phyloP scores from a whole-genome alignment of 2,888 invertebrate genomes.

The Eustalomyia histrio region DNA sequence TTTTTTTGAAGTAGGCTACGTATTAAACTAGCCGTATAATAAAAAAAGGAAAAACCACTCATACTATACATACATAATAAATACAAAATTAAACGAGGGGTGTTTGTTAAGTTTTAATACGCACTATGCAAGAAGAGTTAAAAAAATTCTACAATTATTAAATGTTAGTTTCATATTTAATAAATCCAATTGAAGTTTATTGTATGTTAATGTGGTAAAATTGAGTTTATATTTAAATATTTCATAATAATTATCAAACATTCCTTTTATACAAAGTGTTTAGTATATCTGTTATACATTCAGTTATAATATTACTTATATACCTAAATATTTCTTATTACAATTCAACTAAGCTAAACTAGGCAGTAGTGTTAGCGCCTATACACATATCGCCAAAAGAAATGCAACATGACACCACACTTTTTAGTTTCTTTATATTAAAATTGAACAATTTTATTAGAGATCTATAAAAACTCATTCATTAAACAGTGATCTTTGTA shows the following conservation, averaged over 20 bases:
- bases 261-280: neutral
- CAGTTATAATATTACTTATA: neutral
- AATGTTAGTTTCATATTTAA: too few relatives aligned
- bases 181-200: too few relatives aligned
- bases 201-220: too few relatives aligned
- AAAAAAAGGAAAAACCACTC: neutral
- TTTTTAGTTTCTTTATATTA: too few relatives aligned
- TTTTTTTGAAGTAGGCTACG: neutral
- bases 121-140: too few relatives aligned
- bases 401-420: too few relatives aligned
- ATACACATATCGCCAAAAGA: neutral
- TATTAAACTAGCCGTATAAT: too few relatives aligned
- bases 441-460: too few relatives aligned
- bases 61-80: neutral
- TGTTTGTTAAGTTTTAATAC: neutral
- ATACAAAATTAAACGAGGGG: neutral
- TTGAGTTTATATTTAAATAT: too few relatives aligned
- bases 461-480: too few relatives aligned
- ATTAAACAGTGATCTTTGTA: too few relatives aligned
- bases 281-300: neutral
- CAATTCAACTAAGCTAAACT: neutral
- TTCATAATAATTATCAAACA: neutral
- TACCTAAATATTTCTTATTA: neutral
- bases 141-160: too few relatives aligned
- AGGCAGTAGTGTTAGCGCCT: conserved; percentile 31